These are phyloP conservation scores for Drosophila kohkoa DNA, from an alignment of 1,140 invertebrate species.

Conservation along the genomic window DNA sequence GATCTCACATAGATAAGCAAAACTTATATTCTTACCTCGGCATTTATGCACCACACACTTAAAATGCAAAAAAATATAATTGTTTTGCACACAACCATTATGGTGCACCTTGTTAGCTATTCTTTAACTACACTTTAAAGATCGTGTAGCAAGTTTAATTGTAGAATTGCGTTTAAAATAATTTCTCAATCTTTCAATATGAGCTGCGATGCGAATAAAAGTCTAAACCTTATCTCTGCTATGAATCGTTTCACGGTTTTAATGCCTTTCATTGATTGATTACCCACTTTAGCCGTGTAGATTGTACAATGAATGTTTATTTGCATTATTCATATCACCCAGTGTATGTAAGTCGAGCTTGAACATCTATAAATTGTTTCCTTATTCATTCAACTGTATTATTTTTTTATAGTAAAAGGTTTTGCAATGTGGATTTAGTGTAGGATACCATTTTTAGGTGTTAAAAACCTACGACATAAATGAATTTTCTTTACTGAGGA, in stretches of 20 bases:
- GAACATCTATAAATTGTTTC: no score
- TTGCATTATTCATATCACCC: no score
- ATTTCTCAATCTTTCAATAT: conserved; percentile 8
- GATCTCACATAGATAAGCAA: neutral
- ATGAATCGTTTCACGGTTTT: neutral
- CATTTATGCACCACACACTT: neutral
- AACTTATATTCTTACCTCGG: neutral
- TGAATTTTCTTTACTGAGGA: neutral
- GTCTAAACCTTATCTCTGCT: neutral
- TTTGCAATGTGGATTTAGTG: no score
- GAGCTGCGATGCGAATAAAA: neutral
- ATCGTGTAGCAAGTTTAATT: neutral
- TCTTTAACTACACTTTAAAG: neutral
- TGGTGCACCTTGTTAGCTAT: neutral
- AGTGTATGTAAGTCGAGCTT: no score
- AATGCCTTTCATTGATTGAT: neutral
- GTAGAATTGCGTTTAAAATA: neutral
- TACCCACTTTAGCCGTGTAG: neutral
- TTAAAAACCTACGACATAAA: neutral
- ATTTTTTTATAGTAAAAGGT: no score
- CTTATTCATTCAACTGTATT: no score
- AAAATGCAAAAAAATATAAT: neutral
- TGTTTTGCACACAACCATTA: neutral
- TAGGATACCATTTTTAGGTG: no score
- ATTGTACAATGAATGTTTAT: neutral